Evolutionary conservation across 2,113 vertebrate genomes (phyloP).

Genomic region (Corapipo altera): DNA sequence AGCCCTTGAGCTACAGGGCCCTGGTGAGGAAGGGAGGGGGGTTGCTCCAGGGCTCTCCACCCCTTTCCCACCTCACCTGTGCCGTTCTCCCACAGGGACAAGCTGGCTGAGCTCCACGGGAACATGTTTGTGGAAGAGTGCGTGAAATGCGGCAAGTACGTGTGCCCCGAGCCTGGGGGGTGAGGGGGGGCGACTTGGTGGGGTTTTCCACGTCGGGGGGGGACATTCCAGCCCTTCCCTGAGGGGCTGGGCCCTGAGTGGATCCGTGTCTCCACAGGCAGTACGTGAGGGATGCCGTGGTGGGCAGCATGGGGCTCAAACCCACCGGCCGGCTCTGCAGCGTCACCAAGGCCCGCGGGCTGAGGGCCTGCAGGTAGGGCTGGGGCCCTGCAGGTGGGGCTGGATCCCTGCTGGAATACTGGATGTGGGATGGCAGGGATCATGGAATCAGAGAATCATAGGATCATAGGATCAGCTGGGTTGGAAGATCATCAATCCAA

Average conservation of each 20-base stretch:
- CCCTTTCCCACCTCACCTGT: background rate
- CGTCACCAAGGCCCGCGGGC: conserved; percentile 87
- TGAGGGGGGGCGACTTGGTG: background rate
- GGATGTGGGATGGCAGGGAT: background rate
- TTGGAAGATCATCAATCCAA: too few species aligned
- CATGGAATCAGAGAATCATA: background rate
- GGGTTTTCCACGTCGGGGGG: background rate
- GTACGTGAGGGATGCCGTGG: conserved; percentile 89
- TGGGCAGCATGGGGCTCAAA: conserved; percentile 96
- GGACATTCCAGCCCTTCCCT: fast-evolving
- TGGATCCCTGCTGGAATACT: fast-evolving
- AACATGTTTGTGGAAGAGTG: conserved; percentile 99
- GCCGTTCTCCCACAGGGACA: conserved; percentile 76
- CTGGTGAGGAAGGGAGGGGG: background rate
- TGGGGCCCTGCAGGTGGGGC: background rate
- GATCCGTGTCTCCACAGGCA: conserved; percentile 72
- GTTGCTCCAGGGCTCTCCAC: background rate
- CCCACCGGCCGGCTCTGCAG: conserved; percentile 89
- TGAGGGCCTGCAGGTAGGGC: conserved; percentile 86
- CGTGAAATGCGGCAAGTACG: conserved; percentile 91
- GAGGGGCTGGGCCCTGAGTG: background rate
- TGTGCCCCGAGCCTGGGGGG: background rate
- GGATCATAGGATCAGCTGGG: too few species aligned
- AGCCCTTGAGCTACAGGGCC: background rate
- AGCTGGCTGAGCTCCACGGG: conserved; percentile 93